Evolutionary conservation across 2,113 vertebrate species (phyloP).

Genomic region (Onychorhynchus coronatus): DNA sequence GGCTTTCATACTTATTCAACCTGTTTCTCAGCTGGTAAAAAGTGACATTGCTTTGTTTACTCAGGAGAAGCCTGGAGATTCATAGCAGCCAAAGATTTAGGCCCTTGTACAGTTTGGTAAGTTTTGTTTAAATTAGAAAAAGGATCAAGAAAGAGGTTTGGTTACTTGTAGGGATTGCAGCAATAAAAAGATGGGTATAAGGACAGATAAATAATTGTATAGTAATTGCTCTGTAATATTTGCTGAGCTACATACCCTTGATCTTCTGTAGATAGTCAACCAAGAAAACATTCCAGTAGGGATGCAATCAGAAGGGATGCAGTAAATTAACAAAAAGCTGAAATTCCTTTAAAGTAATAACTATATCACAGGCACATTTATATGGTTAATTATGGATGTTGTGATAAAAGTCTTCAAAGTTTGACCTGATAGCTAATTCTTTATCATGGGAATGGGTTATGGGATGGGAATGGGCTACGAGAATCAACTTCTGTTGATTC

Average conservation of each 20-base stretch:
- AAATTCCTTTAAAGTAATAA: neutral
- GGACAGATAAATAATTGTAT: neutral
- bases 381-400: neutral
- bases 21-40: neutral
- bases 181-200: neutral
- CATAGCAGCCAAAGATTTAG: neutral
- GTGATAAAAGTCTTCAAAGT: neutral
- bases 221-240: neutral
- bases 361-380: neutral
- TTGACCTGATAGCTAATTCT: neutral
- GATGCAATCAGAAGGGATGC: neutral
- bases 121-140: neutral
- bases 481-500: neutral
- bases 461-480: neutral
- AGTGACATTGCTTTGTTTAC: neutral
- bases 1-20: neutral
- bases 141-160: neutral
- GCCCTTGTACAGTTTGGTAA: neutral
- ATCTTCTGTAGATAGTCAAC: neutral
- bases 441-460: neutral
- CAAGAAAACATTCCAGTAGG: neutral
- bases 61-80: neutral
- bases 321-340: neutral
- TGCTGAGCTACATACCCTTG: neutral
- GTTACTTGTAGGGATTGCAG: neutral